phyloP scores from a whole-genome alignment of 1,140 invertebrate genomes.

The Vanessa tameamea region DNA sequence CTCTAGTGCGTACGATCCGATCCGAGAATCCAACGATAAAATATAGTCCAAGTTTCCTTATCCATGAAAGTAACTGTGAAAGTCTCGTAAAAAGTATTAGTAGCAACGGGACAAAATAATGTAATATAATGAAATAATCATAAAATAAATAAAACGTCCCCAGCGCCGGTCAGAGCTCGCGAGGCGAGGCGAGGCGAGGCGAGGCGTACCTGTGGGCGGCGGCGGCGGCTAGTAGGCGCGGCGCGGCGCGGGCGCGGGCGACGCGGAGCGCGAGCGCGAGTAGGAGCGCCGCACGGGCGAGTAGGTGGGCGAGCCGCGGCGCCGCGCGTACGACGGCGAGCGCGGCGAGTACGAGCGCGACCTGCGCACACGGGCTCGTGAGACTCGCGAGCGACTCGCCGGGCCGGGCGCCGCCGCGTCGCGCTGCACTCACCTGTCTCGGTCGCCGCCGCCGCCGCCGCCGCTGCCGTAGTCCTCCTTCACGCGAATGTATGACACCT shows the following conservation, averaged over 20 bases:
- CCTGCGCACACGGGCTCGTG: slow-evolving; percentile 59
- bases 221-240: slow-evolving; percentile 3
- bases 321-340: slow-evolving; percentile 88
- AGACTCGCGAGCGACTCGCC: neutral
- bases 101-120: neutral
- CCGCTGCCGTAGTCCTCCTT: slow-evolving; percentile 92
- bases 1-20: slow-evolving; percentile 3
- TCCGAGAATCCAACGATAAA: slow-evolving; percentile 6
- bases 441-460: slow-evolving; percentile 82
- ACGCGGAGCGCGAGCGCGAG: slow-evolving; percentile 87
- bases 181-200: no score
- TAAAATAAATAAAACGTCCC: neutral
- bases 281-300: slow-evolving; percentile 91
- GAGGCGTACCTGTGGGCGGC: no score
- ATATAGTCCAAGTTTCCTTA: slow-evolving; percentile 18
- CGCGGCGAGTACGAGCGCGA: slow-evolving; percentile 91
- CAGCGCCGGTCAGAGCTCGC: no score
- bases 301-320: slow-evolving; percentile 91
- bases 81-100: slow-evolving; percentile 10
- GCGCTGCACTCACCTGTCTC: slow-evolving; percentile 50
- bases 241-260: slow-evolving; percentile 3
- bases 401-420: no score
- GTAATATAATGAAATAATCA: neutral
- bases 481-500: slow-evolving; percentile 96
- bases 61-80: slow-evolving; percentile 32